These are phyloP conservation scores for Polia nebulosa DNA, from an alignment of 2,888 invertebrate species.

Conservation along the genomic window DNA sequence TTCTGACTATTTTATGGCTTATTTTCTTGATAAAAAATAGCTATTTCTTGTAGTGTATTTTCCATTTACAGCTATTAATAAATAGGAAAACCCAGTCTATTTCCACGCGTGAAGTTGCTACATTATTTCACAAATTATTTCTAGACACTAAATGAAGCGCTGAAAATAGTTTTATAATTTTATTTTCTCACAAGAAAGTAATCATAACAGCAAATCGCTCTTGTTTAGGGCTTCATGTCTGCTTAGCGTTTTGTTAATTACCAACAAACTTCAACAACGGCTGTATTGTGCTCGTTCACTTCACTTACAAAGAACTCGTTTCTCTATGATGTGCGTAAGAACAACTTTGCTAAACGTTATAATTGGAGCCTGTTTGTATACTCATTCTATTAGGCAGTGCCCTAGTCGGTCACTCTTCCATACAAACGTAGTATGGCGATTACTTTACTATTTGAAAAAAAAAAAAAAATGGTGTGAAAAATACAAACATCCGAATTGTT, in stretches of 20 bases:
- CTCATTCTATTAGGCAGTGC: slow-evolving; percentile 13
- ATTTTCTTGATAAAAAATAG: too few species aligned
- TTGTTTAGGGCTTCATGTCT: slow-evolving; percentile 18
- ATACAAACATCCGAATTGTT: too few species aligned
- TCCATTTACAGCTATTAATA: too few species aligned
- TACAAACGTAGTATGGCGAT: too few species aligned
- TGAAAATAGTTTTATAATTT: not conserved
- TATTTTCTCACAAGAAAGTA: not conserved
- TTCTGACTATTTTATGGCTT: not conserved
- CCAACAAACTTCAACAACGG: slow-evolving; percentile 18
- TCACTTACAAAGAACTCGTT: not conserved
- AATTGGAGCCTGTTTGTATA: slow-evolving; percentile 15
- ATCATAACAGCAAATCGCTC: not conserved
- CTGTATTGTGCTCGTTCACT: slow-evolving; percentile 11
- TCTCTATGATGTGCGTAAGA: slow-evolving; percentile 1
- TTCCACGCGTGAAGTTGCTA: not conserved
- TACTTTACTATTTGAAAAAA: too few species aligned
- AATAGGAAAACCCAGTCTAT: too few species aligned
- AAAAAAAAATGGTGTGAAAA: too few species aligned
- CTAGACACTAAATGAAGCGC: not conserved
- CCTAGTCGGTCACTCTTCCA: too few species aligned
- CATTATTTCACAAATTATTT: not conserved
- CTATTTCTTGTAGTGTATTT: too few species aligned
- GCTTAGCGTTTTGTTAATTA: slow-evolving; percentile 5
- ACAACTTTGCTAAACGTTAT: not conserved